Base-by-base conservation (phyloP, 2,888 invertebrate genomes). In the Abscondita cerata region DNA sequence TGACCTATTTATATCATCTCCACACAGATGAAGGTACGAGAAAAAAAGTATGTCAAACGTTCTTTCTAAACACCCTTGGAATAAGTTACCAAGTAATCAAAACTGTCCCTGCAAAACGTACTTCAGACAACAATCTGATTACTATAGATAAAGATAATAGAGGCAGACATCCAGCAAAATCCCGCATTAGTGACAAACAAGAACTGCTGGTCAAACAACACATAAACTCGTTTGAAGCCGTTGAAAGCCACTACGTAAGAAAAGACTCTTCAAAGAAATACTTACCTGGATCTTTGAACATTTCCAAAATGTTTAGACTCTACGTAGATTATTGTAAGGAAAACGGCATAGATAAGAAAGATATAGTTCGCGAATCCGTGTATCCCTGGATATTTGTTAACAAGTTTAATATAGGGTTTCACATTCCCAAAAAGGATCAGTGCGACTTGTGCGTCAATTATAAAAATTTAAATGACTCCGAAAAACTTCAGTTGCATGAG, bases 41-140 rank as follows among this genome's bases (percentile, higher is more conserved):
- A 46, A 33, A 54, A 54, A 25, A 53, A 2, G 53, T 53, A 31
- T 54, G 33, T 31, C 53, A 54, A 12, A 44, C 31, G 9, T 33
- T 38, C 18, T 44, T 15, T 33, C n/a, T 53, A 33, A 53, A 53
- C 11, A 53, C 41, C 12, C 44, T 44, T 18, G 2, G 11, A 4
- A 52, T 52, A 2, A 40, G 52, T 12, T 47, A 55, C 16, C 11
- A 18, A 15, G 50, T 50, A 12, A 13, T 50, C 2, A 50, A 50
- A 13, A 50, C 33, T 5, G 4, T 50, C 9, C 5, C 4, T n/a
- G n/a, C 13, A 31, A 11, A 3, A 5, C 15, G 4, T 18, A 11
- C 1, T 4, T 12, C 4, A 1, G 19, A 36, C 8, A 44, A 31
- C 1, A 44, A 31, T 40, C 3, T n/a, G 13, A 9, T 52, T 34